Percentiles rank a stretch among this genome's conserved stretches.
Evolutionary conservation across 1,140 invertebrate genomes (phyloP).

Genomic region (Diachasmimorpha longicaudata): DNA sequence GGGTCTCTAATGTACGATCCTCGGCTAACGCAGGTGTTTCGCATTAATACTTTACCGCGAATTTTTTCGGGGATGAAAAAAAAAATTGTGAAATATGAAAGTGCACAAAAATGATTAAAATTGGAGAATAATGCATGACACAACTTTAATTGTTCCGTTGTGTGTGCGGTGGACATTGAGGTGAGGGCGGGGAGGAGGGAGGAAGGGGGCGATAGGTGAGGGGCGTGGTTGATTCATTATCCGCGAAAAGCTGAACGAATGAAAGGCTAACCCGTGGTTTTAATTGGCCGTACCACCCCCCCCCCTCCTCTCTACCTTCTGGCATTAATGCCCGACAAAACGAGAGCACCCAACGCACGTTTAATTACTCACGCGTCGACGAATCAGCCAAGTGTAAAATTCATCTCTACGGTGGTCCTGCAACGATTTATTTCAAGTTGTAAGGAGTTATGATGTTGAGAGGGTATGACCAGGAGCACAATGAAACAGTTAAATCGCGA

Average conservation of each 20-base stretch:
- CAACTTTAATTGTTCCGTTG: constrained; percentile 19
- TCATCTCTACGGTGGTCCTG: neutral
- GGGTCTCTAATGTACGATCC: neutral
- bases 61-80: neutral
- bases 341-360: neutral
- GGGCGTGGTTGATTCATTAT: constrained; percentile 15
- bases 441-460: neutral
- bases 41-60: constrained; percentile 1
- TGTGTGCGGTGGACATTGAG: neutral
- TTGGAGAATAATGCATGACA: constrained; percentile 16
- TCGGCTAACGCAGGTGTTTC: constrained; percentile 8
- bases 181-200: neutral
- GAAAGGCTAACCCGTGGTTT: constrained; percentile 13
- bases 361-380: constrained; percentile 20
- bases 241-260: constrained; percentile 3
- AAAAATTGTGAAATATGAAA: neutral
- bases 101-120: constrained; percentile 5
- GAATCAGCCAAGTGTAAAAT: neutral
- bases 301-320: neutral
- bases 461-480: neutral
- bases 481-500: neutral
- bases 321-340: neutral
- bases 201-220: neutral
- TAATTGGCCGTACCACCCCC: constrained; percentile 9
- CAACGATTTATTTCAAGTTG: neutral